These are phyloP conservation scores for Pelodytes ibericus DNA, from an alignment of 2,797 vertebrate genomes.

Conservation along the genomic window DNA sequence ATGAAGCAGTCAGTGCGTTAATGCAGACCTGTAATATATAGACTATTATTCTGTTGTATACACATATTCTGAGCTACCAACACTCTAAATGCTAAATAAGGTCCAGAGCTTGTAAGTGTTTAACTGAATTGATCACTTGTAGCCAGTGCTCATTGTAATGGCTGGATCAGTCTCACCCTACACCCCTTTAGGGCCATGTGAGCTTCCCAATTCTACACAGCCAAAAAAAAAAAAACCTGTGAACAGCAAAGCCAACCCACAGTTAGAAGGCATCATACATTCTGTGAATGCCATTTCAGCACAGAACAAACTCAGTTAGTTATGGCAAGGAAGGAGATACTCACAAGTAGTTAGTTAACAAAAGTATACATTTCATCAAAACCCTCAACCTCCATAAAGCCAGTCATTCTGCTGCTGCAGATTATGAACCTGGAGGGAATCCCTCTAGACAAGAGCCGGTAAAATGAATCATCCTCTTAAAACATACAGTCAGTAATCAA, in stretches of 20 bases:
- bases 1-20: too few relatives aligned
- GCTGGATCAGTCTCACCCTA: slow-evolving; percentile 35
- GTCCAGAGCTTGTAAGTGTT: too few relatives aligned
- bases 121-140: neutral
- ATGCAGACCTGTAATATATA: too few relatives aligned
- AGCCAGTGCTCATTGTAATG: neutral
- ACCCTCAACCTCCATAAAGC: neutral
- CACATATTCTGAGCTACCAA: too few relatives aligned
- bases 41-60: too few relatives aligned
- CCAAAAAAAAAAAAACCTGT: neutral
- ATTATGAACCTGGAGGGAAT: neutral
- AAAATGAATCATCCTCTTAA: neutral
- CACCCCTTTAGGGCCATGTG: slow-evolving; percentile 52
- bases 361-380: neutral
- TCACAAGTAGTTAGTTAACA: neutral
- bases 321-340: neutral
- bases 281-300: neutral
- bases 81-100: too few relatives aligned
- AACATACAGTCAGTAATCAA: neutral
- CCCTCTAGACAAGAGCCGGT: neutral
- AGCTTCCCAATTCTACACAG: neutral
- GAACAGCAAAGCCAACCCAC: neutral
- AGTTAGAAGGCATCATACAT: neutral
- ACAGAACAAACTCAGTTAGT: neutral
- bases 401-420: neutral